phyloP scores from a whole-genome alignment of 37 sponge, comb jelly and placozoan species.

The Aphrocallistes beatrix region DNA sequence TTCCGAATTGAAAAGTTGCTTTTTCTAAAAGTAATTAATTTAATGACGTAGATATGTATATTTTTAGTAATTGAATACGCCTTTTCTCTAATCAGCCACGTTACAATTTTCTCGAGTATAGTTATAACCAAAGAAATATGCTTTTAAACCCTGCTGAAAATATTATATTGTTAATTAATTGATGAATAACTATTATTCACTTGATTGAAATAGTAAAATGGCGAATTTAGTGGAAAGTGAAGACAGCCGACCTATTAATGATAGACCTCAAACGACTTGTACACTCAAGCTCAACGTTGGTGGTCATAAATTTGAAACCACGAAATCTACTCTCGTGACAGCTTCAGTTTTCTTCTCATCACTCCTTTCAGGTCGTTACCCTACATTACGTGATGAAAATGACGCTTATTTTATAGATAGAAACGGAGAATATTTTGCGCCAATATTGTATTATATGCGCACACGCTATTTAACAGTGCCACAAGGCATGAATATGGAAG shows the following conservation, averaged over 20 bases:
- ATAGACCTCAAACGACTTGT: no score
- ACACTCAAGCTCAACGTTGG: neutral
- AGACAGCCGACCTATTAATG: neutral
- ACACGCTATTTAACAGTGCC: neutral
- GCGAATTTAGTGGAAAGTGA: neutral
- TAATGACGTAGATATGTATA: no score
- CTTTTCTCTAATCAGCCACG: no score
- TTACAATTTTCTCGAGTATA: no score
- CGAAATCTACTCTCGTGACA: neutral
- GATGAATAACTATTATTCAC: neutral
- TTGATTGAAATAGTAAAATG: neutral
- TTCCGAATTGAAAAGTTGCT: no score
- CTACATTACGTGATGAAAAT: neutral
- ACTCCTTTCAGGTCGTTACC: neutral
- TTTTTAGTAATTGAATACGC: no score
- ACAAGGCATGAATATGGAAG: neutral
- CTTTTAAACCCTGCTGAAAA: no score
- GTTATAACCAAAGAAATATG: no score
- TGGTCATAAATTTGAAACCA: slow-evolving; percentile 6
- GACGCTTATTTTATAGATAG: neutral
- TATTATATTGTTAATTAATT: neutral
- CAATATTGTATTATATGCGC: slow-evolving; percentile 11
- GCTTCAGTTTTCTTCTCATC: neutral
- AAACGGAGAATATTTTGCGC: neutral
- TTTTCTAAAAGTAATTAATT: no score